Evolutionary conservation across 1,140 invertebrate genomes (phyloP).

Genomic region (Zophobas morio): DNA sequence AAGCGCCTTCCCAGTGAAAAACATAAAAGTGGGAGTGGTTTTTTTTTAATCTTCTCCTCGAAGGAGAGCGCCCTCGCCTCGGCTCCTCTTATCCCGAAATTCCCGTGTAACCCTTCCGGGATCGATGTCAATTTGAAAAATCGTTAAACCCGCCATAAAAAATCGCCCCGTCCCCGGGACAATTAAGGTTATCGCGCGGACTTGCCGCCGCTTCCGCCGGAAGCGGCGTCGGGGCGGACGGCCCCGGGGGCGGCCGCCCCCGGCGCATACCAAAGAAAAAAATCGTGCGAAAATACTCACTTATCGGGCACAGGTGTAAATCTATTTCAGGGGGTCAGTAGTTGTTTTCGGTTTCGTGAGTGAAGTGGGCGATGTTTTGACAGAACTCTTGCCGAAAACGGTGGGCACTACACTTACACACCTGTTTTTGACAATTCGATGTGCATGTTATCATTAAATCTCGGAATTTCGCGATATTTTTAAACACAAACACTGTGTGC

Average conservation of each 20-base stretch:
- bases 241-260: background rate
- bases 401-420: conserved; percentile 57
- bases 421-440: conserved; percentile 53
- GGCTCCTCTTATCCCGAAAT: conserved; percentile 6
- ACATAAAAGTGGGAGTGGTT: conserved; percentile 37
- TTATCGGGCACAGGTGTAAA: conserved; percentile 34
- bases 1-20: background rate
- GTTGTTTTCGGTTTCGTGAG: conserved; percentile 51
- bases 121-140: conserved; percentile 31
- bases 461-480: conserved; percentile 63
- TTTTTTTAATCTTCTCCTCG: conserved; percentile 13
- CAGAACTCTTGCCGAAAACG: conserved; percentile 43
- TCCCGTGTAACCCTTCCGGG: conserved; percentile 3
- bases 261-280: background rate
- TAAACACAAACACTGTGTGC: conserved; percentile 63
- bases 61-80: background rate
- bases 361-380: conserved; percentile 50
- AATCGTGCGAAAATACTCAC: conserved; percentile 17
- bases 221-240: background rate
- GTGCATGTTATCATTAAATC: conserved; percentile 60
- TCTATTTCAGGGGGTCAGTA: conserved; percentile 54
- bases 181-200: conserved; percentile 12
- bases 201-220: conserved; percentile 17
- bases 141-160: conserved; percentile 8
- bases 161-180: conserved; percentile 14